Evolutionary conservation across 1,140 invertebrate species (phyloP), one percentile per base, ranked within the genome.

Genomic region (Antheraea pernyi): DNA sequence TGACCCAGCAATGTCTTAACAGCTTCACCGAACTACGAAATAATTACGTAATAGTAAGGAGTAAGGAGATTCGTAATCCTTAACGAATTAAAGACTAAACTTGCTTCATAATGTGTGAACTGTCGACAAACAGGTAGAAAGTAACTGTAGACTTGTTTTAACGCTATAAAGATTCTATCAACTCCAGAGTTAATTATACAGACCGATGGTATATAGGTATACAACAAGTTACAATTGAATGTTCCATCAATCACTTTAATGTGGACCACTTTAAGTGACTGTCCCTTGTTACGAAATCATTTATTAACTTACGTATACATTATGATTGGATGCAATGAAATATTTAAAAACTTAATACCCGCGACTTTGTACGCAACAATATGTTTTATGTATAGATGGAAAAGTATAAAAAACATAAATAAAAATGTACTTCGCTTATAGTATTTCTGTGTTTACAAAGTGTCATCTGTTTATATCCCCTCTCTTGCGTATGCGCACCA

Each of bases 261-360:
- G 30, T 75, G 19, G 75, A 74, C 59, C 72, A 72, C 74, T 77
- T 77, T 80, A 77, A 67, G 7, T 7, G 11, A 42, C 59, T 22
- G 59, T 22, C 59, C 59, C 59, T 19, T n/a, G 58, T 61, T 46
- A 60, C 69, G 61, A 60, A 70, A 70, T 70, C 19, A 37, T 72
- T 58, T 73, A 42, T 72, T 72, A 73, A 69, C 65, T 61, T 68
- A 18, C 65, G 64, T 76, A 67, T 48, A 22, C 53, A 53, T 59
- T 42, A 13, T 60, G 0, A n/a, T 16, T 53, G 46, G 1, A 53
- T 16, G 13, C 16, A 16, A 53, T 1, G 16, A 53, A 53, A 7
- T 10, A 42, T 30, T 42, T 42, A 42, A 42, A 42, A 9, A 7
- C 39, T 30, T 30, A 4, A 30, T 30, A 30, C 22, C 22, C 1